These are phyloP conservation scores for Plemyria rubiginata DNA, from an alignment of 2,888 invertebrate genomes.

Conservation along the genomic window DNA sequence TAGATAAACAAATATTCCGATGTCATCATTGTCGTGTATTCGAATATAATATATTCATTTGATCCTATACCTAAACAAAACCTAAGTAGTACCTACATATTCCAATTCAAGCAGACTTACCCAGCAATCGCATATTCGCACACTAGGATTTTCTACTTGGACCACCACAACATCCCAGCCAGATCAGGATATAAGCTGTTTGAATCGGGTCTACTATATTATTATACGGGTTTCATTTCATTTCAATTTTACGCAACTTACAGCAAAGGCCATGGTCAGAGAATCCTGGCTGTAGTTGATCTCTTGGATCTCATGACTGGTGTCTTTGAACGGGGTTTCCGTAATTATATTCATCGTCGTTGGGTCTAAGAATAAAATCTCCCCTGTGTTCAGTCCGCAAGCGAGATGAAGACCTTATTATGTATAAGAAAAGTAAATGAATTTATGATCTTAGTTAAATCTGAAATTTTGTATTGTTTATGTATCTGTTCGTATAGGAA, in stretches of 20 bases:
- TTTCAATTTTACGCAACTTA: constrained; percentile 66
- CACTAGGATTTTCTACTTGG: no score
- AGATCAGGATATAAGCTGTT: not conserved
- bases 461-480: no score
- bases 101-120: no score
- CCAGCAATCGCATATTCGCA: no score
- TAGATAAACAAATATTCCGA: constrained; percentile 49
- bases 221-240: no score
- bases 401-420: constrained; percentile 81
- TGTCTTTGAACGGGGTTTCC: constrained; percentile 74
- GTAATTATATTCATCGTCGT: constrained; percentile 77
- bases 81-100: no score
- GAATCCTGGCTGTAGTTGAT: constrained; percentile 83
- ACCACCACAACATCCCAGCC: no score
- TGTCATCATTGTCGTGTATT: no score
- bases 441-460: not conserved
- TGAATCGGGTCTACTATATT: not conserved
- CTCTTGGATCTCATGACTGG: constrained; percentile 71
- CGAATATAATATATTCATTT: no score
- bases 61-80: no score
- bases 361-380: constrained; percentile 85
- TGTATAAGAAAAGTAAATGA: not conserved
- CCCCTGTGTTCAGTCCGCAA: constrained; percentile 85
- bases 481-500: no score
- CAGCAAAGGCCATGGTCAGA: constrained; percentile 83